A percentile compares a stretch with the other conserved stretches of the same genome.
phyloP scores from a whole-genome alignment of 2,888 invertebrate genomes.

The Caenorhabditis doughertyi region DNA sequence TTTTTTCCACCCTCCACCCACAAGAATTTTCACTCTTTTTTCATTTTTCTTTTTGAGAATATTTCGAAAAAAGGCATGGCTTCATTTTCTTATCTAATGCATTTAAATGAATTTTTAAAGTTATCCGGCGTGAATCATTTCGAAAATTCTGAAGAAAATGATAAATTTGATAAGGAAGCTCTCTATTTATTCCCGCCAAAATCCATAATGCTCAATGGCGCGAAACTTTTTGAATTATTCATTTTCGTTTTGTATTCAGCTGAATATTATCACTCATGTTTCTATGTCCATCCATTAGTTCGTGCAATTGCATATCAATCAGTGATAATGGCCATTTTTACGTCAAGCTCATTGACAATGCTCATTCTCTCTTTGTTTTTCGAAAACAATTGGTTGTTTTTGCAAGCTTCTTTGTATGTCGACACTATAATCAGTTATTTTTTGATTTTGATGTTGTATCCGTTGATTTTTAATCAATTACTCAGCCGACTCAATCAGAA shows the following conservation, averaged over 20 bases:
- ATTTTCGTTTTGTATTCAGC: background rate
- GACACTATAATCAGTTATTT: background rate
- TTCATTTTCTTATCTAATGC: too few species aligned
- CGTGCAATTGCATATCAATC: slow-evolving; percentile 1
- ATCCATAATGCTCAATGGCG: background rate
- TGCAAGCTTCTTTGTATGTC: background rate
- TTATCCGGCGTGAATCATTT: too few species aligned
- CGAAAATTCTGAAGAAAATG: background rate
- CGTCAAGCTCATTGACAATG: background rate
- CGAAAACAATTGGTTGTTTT: background rate
- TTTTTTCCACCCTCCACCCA: too few species aligned
- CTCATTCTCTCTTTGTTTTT: background rate
- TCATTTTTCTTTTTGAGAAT: too few species aligned
- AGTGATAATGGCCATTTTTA: background rate
- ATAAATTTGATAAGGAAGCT: background rate
- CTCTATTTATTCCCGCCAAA: background rate
- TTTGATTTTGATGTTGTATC: background rate
- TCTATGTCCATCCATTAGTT: background rate
- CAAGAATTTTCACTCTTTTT: too few species aligned
- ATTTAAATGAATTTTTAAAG: too few species aligned
- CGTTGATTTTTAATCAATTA: slow-evolving; percentile 1
- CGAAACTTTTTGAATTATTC: background rate
- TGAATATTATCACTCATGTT: background rate
- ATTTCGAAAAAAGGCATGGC: too few species aligned
- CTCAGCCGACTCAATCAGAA: background rate